Percentiles rank a stretch among this genome's conserved stretches.
These are phyloP conservation scores for Pseudocheirus occidentalis DNA, from an alignment of 2,797 vertebrate genomes.

Conservation along the genomic window DNA sequence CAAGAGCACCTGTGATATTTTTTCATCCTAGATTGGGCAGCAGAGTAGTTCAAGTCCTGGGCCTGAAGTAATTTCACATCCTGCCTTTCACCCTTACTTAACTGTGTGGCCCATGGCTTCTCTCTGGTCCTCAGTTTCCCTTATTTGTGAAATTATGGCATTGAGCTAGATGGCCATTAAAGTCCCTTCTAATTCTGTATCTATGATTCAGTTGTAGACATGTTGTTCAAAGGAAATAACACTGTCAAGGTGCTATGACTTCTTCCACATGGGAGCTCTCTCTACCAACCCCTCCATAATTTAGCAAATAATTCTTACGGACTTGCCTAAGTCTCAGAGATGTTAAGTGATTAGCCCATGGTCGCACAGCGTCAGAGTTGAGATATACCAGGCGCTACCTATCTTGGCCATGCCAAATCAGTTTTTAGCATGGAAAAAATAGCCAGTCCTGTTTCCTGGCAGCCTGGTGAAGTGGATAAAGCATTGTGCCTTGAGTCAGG, in stretches of 20 bases:
- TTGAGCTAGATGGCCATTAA: background rate
- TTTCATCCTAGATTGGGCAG: background rate
- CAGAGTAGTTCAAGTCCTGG: too few species aligned
- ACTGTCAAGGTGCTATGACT: background rate
- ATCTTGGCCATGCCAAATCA: background rate
- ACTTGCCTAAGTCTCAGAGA: background rate
- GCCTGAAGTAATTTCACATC: background rate
- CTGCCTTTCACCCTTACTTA: background rate
- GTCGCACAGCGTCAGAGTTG: background rate
- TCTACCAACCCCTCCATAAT: background rate
- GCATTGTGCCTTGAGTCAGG: background rate
- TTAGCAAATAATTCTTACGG: background rate
- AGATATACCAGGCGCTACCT: background rate
- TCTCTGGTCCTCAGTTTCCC: background rate
- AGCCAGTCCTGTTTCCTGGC: background rate
- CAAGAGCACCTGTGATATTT: background rate
- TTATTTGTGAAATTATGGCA: background rate
- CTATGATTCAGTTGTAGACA: background rate
- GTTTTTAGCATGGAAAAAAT: background rate
- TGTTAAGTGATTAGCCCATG: background rate
- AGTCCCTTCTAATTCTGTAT: too few species aligned
- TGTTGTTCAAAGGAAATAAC: background rate
- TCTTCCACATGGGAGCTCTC: background rate
- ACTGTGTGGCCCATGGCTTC: background rate
- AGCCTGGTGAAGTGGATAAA: background rate